Base-by-base conservation (phyloP, 2,113 vertebrate genomes). In the Macrotis lagotis region DNA sequence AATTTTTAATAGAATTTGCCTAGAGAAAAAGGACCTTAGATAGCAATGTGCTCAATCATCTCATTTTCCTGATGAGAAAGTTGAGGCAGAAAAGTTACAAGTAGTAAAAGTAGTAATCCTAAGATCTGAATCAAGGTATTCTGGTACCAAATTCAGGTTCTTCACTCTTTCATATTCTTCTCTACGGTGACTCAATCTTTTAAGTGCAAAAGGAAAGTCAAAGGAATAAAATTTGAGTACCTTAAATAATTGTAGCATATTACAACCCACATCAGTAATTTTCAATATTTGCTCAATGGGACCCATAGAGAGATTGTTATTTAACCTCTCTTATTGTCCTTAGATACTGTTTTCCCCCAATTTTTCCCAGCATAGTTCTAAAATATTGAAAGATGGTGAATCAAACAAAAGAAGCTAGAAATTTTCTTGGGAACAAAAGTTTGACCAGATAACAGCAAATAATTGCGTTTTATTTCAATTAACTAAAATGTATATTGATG, bases 401-500 rank as follows among this genome's bases (percentile, higher is more conserved):
- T 48, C 89, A 50, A 49, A 50, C 25, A 90, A 90, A 48, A 49
- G 48, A 83, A 83, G n/a, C 44, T 19, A 89, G 16, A 89, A 19
- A 89, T 95, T 25, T 51, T 48, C 90, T 91, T 47, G 53, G 94
- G 95, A 91, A 10, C 95, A 96, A 93, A 0, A 74, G 1, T 37
- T 16, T 95, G 66, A 31, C 28, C 4, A 96, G 88, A 94, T 83
- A 94, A 89, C 66, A 25, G 12, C 48, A 92, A 31, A 12, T 47
- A 50, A 55, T 93, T 92, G 12, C 90, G 8, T 90, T 91, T 51
- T 92, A 89, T 92, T 91, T 95, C 89, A 89, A 51, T 48, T 83
- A 31, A 90, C 25, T 66, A 93, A 44, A 49, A 93, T 47, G n/a
- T 91, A 26, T 8, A 55, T 48, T 1, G 88, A 28, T 14, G 26